Evolutionary conservation across 1,140 invertebrate species (phyloP).

Genomic region (Aplysia californica): DNA sequence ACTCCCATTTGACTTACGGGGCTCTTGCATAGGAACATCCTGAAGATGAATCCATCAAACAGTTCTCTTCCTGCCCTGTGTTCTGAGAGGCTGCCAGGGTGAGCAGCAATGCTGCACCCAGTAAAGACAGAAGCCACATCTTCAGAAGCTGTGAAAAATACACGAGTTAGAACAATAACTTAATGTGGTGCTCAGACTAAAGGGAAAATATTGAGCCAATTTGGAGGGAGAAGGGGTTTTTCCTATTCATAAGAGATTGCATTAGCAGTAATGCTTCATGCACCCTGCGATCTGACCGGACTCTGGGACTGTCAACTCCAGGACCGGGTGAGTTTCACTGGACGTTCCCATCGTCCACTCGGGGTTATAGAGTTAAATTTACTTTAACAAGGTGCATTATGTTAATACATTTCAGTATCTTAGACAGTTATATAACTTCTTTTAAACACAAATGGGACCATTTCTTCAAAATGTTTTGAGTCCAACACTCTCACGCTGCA

Average conservation of each 20-base stretch:
- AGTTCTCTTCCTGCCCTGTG: conserved; percentile 12
- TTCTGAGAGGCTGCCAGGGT: not conserved
- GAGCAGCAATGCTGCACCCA: not conserved
- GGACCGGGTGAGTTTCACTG: too few relatives aligned
- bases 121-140: conserved; percentile 4
- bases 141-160: not conserved
- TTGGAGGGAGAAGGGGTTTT: not conserved
- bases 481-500: too few relatives aligned
- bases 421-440: too few relatives aligned
- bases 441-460: too few relatives aligned
- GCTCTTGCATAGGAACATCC: conserved; percentile 23
- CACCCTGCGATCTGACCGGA: too few relatives aligned
- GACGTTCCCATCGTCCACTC: too few relatives aligned
- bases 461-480: too few relatives aligned
- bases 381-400: too few relatives aligned
- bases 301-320: too few relatives aligned
- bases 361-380: too few relatives aligned
- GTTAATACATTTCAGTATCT: too few relatives aligned
- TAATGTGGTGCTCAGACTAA: not conserved
- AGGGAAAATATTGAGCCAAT: not conserved
- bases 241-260: not conserved
- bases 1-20: not conserved
- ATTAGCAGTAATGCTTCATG: not conserved
- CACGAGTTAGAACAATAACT: not conserved
- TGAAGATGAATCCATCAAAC: conserved; percentile 10